Evolutionary conservation across 64 coral and sea anemone genomes (phyloP).

Genomic region (Actinia tenebrosa): DNA sequence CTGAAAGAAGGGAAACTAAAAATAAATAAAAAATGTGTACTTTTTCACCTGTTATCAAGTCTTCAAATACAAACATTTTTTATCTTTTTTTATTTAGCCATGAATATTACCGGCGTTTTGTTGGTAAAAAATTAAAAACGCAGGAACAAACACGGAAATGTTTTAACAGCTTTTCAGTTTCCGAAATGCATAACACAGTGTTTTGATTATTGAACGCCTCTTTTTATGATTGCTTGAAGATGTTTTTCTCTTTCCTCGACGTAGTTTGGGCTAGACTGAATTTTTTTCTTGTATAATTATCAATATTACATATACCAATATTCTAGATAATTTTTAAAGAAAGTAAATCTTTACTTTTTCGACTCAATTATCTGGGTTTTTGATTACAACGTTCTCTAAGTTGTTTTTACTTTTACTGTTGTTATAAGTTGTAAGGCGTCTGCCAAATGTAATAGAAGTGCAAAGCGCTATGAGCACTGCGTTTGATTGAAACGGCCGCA

Average conservation of each 20-base stretch:
- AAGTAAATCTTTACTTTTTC: too few relatives aligned
- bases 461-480: background rate
- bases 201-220: background rate
- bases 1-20: background rate
- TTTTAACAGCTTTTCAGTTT: background rate
- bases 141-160: constrained; percentile 7
- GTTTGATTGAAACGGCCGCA: background rate
- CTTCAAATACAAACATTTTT: background rate
- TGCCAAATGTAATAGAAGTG: background rate
- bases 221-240: background rate
- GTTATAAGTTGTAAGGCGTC: too few relatives aligned
- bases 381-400: too few relatives aligned
- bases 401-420: too few relatives aligned
- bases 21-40: background rate
- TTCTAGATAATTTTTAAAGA: background rate
- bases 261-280: background rate
- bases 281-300: background rate
- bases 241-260: background rate
- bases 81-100: background rate
- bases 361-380: too few relatives aligned
- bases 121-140: background rate
- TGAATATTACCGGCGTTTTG: background rate
- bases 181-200: background rate
- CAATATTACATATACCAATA: background rate
- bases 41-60: background rate